Evolutionary conservation across 2,797 vertebrate genomes (phyloP).

Genomic region (Falco concolor): DNA sequence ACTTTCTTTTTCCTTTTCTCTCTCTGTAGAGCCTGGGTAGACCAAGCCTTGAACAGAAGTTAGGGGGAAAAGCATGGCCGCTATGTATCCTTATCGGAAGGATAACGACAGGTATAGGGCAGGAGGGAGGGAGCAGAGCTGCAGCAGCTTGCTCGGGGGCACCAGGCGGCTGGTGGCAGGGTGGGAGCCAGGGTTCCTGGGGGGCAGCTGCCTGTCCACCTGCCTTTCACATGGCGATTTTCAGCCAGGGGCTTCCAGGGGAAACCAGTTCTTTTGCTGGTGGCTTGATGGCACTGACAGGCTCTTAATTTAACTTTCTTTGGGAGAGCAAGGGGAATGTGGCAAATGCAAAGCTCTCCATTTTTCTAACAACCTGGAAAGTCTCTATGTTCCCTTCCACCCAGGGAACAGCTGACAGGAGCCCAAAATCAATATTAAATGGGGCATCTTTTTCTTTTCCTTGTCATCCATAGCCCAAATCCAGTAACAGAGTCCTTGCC

Average conservation of each 20-base stretch:
- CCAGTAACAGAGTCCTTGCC: background rate
- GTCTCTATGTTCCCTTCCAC: background rate
- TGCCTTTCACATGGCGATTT: background rate
- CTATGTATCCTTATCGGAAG: background rate
- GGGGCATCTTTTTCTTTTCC: accelerated
- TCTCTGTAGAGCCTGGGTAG: background rate
- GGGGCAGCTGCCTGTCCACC: background rate
- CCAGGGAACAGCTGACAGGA: background rate
- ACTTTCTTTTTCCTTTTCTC: accelerated
- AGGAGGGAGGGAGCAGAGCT: background rate
- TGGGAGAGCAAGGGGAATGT: background rate
- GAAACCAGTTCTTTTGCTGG: background rate
- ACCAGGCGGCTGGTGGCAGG: background rate
- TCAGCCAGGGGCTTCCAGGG: background rate
- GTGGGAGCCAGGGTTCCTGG: accelerated
- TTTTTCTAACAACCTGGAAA: background rate
- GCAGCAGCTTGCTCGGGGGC: background rate
- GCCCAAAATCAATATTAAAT: background rate
- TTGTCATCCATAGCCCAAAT: background rate
- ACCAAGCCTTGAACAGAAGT: background rate
- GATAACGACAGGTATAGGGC: background rate
- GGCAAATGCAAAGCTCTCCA: accelerated
- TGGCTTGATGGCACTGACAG: background rate
- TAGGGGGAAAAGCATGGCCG: accelerated
- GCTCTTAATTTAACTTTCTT: background rate